phyloP scores from a whole-genome alignment of 2,113 vertebrate species.

The Toxotes jaculatrix region DNA sequence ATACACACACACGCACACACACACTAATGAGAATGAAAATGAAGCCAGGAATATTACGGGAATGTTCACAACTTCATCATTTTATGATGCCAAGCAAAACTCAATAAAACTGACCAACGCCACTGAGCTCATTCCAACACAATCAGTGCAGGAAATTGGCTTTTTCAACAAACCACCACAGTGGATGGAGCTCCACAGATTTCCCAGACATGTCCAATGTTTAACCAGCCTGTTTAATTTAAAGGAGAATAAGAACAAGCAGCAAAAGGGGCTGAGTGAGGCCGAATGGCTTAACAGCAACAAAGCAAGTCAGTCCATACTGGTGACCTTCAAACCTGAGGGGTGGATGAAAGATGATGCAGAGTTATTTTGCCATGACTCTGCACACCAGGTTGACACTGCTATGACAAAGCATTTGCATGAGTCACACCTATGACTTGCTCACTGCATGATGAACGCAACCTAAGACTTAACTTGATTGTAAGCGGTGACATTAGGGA shows the following conservation, averaged over 20 bases:
- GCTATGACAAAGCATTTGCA: conserved; percentile 33
- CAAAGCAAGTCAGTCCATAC: neutral
- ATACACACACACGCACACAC: neutral
- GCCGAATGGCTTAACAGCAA: neutral
- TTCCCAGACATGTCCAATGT: conserved; percentile 11
- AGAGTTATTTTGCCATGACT: neutral
- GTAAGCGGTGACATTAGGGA: conserved; percentile 19
- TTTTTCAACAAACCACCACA: conserved; percentile 28
- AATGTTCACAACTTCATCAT: conserved; percentile 44
- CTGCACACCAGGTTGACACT: conserved; percentile 16
- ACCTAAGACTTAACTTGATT: conserved; percentile 46
- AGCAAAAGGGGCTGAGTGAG: neutral
- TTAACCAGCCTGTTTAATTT: neutral
- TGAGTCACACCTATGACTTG: conserved; percentile 60
- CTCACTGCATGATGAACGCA: conserved; percentile 1
- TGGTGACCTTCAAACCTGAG: conserved; percentile 14
- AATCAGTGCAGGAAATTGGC: conserved; percentile 48
- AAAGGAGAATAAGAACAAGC: neutral
- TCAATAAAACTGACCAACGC: conserved; percentile 35
- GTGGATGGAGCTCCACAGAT: neutral
- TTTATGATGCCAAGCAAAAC: conserved; percentile 49
- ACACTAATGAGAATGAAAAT: conserved; percentile 1
- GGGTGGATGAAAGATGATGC: conserved; percentile 26
- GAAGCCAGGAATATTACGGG: conserved; percentile 44
- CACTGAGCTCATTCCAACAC: conserved; percentile 46